These are phyloP conservation scores for Drosophila arawakana DNA, from an alignment of 1,140 invertebrate species.

Conservation along the genomic window DNA sequence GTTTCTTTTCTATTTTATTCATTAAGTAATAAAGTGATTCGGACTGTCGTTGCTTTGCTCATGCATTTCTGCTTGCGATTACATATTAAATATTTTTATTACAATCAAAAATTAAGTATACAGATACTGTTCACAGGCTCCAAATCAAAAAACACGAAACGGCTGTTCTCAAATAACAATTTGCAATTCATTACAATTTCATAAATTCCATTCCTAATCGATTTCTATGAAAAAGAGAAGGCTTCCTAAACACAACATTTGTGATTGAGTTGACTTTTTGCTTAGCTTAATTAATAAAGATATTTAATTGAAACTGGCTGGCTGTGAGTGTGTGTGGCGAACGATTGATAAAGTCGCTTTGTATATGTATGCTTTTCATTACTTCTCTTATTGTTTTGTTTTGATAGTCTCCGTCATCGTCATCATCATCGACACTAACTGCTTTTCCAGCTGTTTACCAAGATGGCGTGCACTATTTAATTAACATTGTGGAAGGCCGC, in stretches of 20 bases:
- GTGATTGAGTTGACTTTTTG: conserved; percentile 41
- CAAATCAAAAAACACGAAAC: conserved; percentile 36
- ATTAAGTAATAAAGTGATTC: conserved; percentile 29
- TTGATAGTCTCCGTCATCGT: conserved; percentile 30
- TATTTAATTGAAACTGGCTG: conserved; percentile 52
- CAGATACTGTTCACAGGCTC: conserved; percentile 55
- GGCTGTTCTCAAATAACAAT: conserved; percentile 56
- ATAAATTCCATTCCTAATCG: conserved; percentile 51
- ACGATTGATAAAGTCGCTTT: conserved; percentile 39
- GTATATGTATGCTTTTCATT: conserved; percentile 22
- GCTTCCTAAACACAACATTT: conserved; percentile 37
- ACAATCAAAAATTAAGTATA: conserved; percentile 60
- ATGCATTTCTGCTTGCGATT: conserved; percentile 44
- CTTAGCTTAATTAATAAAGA: conserved; percentile 54
- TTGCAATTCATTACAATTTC: conserved; percentile 40
- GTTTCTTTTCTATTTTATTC: conserved; percentile 6
- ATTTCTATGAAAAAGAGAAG: conserved; percentile 22
- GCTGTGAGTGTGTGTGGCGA: conserved; percentile 35
- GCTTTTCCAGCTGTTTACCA: conserved; percentile 18
- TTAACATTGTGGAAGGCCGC: conserved; percentile 42
- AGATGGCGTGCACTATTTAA: conserved; percentile 43
- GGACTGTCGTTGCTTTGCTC: conserved; percentile 54
- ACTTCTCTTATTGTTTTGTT: conserved; percentile 32
- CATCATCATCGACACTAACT: conserved; percentile 14
- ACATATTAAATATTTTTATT: conserved; percentile 62